phyloP scores from a whole-genome alignment of 2,888 invertebrate genomes.

The Cryptosula pallasiana region DNA sequence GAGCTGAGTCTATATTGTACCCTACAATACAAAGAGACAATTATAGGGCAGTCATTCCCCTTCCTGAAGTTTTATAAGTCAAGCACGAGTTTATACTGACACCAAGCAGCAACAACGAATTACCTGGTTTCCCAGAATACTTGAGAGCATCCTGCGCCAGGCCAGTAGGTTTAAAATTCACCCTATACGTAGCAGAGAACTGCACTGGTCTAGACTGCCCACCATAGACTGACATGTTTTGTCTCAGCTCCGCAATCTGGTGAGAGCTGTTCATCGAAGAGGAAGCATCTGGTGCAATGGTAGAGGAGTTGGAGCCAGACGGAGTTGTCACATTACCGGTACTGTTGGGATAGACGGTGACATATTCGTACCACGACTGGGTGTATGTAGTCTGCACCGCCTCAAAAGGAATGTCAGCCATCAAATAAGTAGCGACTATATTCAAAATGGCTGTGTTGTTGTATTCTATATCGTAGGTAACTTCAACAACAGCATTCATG shows the following conservation, averaged over 20 bases:
- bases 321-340: neutral
- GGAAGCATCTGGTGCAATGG: neutral
- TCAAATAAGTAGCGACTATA: constrained; percentile 37
- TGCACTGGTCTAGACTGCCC: neutral
- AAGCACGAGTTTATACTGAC: too few relatives aligned
- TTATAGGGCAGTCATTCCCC: neutral
- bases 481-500: constrained; percentile 40
- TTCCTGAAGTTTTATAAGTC: too few relatives aligned
- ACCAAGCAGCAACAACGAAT: too few relatives aligned
- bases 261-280: too few relatives aligned
- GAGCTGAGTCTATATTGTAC: neutral
- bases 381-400: neutral
- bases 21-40: neutral
- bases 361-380: neutral
- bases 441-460: constrained; percentile 33
- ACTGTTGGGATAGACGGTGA: too few relatives aligned
- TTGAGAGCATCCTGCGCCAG: neutral
- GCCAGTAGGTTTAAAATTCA: neutral
- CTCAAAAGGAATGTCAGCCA: constrained; percentile 34
- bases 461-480: constrained; percentile 43
- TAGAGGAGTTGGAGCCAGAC: neutral
- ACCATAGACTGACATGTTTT: neutral
- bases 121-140: constrained; percentile 15
- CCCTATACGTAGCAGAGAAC: neutral
- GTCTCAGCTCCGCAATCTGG: too few relatives aligned